These are phyloP conservation scores for Myopa testacea DNA, from an alignment of 2,888 invertebrate species.

Conservation along the genomic window DNA sequence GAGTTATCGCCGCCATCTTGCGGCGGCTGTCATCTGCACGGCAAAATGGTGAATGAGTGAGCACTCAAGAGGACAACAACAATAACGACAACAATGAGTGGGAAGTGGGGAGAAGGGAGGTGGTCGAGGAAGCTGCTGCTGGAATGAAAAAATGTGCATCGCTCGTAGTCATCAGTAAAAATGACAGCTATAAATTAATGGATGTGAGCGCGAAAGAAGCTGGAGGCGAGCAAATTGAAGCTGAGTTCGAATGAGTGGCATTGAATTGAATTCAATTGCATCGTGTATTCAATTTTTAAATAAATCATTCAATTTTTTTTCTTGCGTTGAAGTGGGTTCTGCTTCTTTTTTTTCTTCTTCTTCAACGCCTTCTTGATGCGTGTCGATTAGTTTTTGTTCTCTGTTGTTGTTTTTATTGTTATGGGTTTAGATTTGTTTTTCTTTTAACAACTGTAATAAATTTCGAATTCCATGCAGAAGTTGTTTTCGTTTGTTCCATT, in stretches of 20 bases:
- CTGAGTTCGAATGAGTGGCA: conserved; percentile 25
- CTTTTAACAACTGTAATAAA: too few species aligned
- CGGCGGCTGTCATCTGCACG: conserved; percentile 32
- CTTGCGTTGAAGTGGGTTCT: conserved; percentile 44
- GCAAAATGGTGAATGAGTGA: conserved; percentile 4
- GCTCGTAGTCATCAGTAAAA: conserved; percentile 56
- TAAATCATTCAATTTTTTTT: conserved; percentile 61
- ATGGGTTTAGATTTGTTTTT: too few species aligned
- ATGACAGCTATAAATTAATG: conserved; percentile 63
- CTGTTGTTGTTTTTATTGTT: too few species aligned
- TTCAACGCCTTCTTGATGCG: too few species aligned
- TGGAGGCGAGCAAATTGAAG: conserved; percentile 1
- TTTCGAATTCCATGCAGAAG: not conserved
- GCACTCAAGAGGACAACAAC: not conserved
- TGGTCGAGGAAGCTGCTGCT: too few species aligned
- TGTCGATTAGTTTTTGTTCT: too few species aligned
- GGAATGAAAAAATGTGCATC: conserved; percentile 20
- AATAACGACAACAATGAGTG: not conserved
- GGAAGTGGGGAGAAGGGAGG: not conserved
- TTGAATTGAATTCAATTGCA: conserved; percentile 55
- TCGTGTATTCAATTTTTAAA: conserved; percentile 50
- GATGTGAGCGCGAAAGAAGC: not conserved
- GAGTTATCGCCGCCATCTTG: not conserved
- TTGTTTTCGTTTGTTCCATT: not conserved
- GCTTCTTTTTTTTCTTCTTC: not conserved